Conservation (phyloP, 1,140 invertebrate genomes). For the Paramacrobiotus metropolitanus region DNA sequence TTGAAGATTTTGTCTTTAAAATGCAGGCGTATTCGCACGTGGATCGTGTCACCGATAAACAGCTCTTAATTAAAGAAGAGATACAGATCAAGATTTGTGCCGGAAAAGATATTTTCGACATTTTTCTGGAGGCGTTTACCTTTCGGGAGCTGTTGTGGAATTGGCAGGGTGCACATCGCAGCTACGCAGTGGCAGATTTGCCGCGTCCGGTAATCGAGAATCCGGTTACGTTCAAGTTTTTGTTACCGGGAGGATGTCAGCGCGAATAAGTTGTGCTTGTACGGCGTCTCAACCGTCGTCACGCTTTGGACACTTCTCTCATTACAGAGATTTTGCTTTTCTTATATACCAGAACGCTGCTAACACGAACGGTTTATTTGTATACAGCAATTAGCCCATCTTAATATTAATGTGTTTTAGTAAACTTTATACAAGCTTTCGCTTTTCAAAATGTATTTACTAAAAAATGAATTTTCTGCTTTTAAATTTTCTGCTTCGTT, state of each 20-base stretch:
- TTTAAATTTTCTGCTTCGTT: too few species aligned
- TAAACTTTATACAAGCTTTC: too few species aligned
- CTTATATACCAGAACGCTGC: too few species aligned
- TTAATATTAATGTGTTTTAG: too few species aligned
- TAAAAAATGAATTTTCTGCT: too few species aligned
- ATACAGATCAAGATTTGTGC: background rate
- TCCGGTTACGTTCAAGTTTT: background rate
- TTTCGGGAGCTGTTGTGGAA: background rate
- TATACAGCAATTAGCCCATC: too few species aligned
- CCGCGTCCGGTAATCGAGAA: background rate
- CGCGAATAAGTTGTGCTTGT: too few species aligned
- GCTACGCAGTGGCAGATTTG: background rate
- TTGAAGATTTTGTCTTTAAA: background rate
- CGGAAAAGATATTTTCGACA: background rate
- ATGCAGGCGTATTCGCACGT: background rate
- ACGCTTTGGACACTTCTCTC: too few species aligned
- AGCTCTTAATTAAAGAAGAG: background rate
- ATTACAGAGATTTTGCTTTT: too few species aligned
- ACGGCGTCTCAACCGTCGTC: too few species aligned
- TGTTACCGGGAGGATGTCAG: background rate
- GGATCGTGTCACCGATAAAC: background rate
- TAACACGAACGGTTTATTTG: too few species aligned
- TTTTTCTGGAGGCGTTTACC: background rate
- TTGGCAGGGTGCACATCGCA: background rate
- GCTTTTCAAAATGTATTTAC: too few species aligned